Evolutionary conservation across 1,140 invertebrate species (phyloP).

Genomic region (Euwallacea fornicatus): DNA sequence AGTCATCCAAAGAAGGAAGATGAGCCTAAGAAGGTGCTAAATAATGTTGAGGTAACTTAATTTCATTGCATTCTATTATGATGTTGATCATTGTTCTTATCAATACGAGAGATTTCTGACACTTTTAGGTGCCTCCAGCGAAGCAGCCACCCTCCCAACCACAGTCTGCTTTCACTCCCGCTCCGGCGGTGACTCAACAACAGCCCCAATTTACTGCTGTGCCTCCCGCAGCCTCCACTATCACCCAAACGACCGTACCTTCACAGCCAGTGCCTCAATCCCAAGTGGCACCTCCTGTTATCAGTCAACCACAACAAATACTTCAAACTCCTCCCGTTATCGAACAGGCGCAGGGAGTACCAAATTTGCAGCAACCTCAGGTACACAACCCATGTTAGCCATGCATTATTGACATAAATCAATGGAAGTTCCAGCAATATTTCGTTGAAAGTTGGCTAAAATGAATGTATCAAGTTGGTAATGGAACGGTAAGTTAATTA

Average conservation of each 20-base stretch:
- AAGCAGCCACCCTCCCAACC: constrained; percentile 18
- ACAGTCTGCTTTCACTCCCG: constrained; percentile 15
- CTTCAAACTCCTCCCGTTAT: constrained; percentile 3
- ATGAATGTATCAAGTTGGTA: neutral
- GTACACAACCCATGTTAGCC: neutral
- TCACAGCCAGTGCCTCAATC: constrained; percentile 14
- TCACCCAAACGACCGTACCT: neutral
- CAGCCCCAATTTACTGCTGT: constrained; percentile 20
- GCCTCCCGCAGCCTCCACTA: neutral
- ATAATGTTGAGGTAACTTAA: constrained; percentile 28
- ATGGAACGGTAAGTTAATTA: neutral
- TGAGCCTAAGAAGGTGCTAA: constrained; percentile 43
- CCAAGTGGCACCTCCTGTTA: neutral
- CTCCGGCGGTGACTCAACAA: constrained; percentile 9
- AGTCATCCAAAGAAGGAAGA: constrained; percentile 50
- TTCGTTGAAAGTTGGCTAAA: too few relatives aligned
- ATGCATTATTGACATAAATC: too few relatives aligned
- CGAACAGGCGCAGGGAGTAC: neutral
- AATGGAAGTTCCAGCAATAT: too few relatives aligned
- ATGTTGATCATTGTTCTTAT: neutral
- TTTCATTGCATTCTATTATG: neutral
- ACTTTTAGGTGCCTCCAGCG: constrained; percentile 14
- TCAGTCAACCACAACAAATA: constrained; percentile 14
- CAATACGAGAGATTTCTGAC: neutral
- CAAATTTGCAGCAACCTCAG: constrained; percentile 4